Evolutionary conservation across 2,797 vertebrate species (phyloP).

Genomic region (Betta splendens): DNA sequence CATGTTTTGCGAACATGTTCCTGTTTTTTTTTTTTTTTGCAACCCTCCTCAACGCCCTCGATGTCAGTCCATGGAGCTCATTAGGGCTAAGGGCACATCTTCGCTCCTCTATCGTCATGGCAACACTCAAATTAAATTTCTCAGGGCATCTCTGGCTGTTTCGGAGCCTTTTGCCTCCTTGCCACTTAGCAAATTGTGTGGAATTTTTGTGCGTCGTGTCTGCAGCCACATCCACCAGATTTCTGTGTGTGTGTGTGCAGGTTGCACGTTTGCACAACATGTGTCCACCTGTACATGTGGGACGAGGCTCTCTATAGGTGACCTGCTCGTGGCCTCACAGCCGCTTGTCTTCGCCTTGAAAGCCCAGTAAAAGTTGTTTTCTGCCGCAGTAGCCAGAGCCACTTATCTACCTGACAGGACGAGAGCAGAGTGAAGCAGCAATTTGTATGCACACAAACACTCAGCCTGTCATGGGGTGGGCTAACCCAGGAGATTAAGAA

Average conservation of each 20-base stretch:
- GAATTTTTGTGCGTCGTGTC: conserved; percentile 5
- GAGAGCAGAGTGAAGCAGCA: conserved; percentile 37
- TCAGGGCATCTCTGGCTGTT: conserved; percentile 40
- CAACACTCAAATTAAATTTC: conserved; percentile 54
- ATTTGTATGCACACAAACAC: conserved; percentile 69
- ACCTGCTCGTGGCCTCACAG: conserved; percentile 22
- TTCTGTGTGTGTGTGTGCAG: neutral
- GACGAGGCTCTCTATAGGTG: conserved; percentile 27
- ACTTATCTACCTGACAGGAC: conserved; percentile 55
- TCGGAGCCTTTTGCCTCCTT: conserved; percentile 16
- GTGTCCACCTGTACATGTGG: neutral
- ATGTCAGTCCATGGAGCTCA: conserved; percentile 55
- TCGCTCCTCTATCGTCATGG: conserved; percentile 59
- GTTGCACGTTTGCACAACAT: neutral
- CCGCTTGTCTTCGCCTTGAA: conserved; percentile 42
- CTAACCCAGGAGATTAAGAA: conserved; percentile 73
- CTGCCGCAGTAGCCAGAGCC: conserved; percentile 36
- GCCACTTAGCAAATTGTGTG: conserved; percentile 28
- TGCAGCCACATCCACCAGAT: neutral
- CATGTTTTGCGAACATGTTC: conserved; percentile 13
- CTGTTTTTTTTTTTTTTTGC: conserved; percentile 33
- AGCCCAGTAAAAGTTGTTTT: conserved; percentile 55
- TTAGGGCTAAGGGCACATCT: conserved; percentile 63
- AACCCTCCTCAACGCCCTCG: conserved; percentile 45
- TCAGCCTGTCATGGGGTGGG: conserved; percentile 61